Evolutionary conservation across 2,797 vertebrate species (phyloP).

Genomic region (Linurgus olivaceus): DNA sequence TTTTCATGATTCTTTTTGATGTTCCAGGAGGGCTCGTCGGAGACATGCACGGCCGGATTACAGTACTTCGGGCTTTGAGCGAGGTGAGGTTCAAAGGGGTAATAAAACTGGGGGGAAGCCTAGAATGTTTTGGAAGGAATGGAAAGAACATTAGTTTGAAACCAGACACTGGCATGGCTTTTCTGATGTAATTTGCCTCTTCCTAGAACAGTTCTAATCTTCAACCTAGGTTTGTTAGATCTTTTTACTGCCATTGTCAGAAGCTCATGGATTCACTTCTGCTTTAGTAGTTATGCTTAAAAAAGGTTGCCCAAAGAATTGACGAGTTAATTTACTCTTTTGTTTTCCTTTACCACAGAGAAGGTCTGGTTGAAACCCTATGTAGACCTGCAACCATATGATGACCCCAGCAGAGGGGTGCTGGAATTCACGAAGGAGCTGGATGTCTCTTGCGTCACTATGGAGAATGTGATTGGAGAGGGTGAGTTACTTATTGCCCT

Average conservation of each 20-base stretch:
- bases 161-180: not conserved
- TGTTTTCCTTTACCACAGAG: conserved; percentile 55
- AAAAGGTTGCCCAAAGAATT: not conserved
- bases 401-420: conserved; percentile 77
- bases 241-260: not conserved
- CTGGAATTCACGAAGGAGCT: conserved; percentile 78
- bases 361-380: conserved; percentile 80
- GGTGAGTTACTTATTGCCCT: conserved; percentile 52
- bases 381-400: conserved; percentile 78
- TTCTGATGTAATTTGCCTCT: not conserved
- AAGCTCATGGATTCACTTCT: not conserved
- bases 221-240: not conserved
- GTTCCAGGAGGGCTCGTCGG: conserved; percentile 22
- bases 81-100: conserved; percentile 42
- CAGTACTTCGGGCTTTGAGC: conserved; percentile 49
- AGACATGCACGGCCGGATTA: conserved; percentile 32
- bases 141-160: not conserved
- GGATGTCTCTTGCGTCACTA: conserved; percentile 63
- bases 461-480: conserved; percentile 78
- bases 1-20: not conserved
- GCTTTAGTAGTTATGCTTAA: not conserved
- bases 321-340: not conserved
- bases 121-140: not conserved
- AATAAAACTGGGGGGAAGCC: not conserved
- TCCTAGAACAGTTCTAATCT: not conserved